Evolutionary conservation across 1,140 invertebrate genomes (phyloP), one percentile per base, ranked within the genome.

Genomic region (Magallana ariakensis): DNA sequence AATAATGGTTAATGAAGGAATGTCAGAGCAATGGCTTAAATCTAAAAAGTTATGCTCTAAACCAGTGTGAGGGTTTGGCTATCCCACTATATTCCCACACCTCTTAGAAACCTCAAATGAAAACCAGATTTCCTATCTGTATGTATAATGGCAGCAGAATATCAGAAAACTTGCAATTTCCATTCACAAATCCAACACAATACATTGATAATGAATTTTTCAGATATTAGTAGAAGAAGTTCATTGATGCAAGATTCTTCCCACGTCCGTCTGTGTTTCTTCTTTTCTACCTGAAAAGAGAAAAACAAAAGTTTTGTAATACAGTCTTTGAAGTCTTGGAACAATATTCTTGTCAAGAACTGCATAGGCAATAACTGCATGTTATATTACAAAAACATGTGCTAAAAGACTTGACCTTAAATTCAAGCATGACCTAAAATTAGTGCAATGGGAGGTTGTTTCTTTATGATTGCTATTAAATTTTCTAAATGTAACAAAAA

Each of bases 101-200:
- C 66, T 75, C 66, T 75, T 75, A 75, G 33, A 46, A 46, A 26
- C 33, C 66, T 75, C 66, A 75, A 75, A 75, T 75, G 66, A 75
- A 75, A 75, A 75, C 66, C 66, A 75, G 66, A 75, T 75, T 75
- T 75, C 66, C 66, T 75, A 75, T 75, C 66, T 75, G 66, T 60
- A 46, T 46, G 58, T 60, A 60, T 60, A 60, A n/a, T 75, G 66
- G 66, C 66, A 75, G 22, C 66, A 22, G 1, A 75, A 33, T 66
- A 70, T 70, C 19, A 70, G 62, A 70, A 70, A 70, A 22, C 62
- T 75, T 26, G 66, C 22, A 26, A 75, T 75, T 26, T 75, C 66
- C 66, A 75, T 75, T 75, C 66, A 75, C 33, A 75, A 75, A 75
- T 75, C 66, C 66, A 26, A 22, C 22, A 75, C 3, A 19, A 75